Conservation (phyloP, 1,140 invertebrate species). For the Sarcophaga peregrina region DNA sequence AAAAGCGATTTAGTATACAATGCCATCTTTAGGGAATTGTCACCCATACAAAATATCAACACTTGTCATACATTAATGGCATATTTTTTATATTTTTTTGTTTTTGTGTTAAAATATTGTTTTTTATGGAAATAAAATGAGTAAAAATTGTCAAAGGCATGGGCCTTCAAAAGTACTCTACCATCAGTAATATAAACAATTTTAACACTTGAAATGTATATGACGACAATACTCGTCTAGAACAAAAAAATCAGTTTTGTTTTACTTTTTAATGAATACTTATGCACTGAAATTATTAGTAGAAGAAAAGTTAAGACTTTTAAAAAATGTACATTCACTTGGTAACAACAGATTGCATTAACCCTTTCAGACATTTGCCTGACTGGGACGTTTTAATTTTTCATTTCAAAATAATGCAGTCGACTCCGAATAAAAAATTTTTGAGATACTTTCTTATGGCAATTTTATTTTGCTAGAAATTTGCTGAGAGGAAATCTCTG, state of each 20-base stretch:
- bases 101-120: neutral
- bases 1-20: slow-evolving; percentile 29
- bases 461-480: no score
- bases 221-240: neutral
- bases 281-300: no score
- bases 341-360: no score
- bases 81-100: slow-evolving; percentile 29
- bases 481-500: no score
- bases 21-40: slow-evolving; percentile 37
- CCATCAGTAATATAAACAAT: neutral
- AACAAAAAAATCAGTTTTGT: neutral
- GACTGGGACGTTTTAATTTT: no score
- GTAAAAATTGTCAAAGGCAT: neutral
- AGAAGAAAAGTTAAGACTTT: no score
- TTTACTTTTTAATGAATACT: no score
- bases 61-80: slow-evolving; percentile 41
- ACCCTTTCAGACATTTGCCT: no score
- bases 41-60: slow-evolving; percentile 42
- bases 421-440: no score
- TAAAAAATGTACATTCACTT: no score
- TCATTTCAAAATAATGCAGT: no score
- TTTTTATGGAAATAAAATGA: neutral
- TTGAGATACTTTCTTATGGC: no score
- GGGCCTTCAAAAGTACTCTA: neutral
- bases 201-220: neutral